Evolutionary conservation across 2,113 vertebrate genomes (phyloP).

Genomic region (Bubo bubo): DNA sequence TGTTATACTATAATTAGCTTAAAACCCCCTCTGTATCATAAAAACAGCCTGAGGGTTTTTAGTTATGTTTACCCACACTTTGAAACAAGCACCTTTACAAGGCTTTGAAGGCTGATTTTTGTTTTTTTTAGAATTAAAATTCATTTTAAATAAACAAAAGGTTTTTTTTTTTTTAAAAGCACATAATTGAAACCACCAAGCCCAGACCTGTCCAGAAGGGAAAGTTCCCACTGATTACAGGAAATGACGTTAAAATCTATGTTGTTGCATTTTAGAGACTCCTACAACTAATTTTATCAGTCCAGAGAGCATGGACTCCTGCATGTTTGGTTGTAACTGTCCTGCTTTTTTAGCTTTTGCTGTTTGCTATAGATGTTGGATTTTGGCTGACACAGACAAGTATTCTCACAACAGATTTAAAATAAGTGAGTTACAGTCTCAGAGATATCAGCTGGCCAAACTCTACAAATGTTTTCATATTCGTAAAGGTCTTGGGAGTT

Average conservation of each 20-base stretch:
- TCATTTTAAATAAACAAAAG: not conserved
- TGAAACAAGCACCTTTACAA: not conserved
- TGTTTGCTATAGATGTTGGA: not conserved
- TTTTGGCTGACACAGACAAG: not conserved
- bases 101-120: not conserved
- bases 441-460: not conserved
- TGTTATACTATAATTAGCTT: not conserved
- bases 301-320: rapidly evolving
- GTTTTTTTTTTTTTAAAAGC: not conserved
- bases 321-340: not conserved
- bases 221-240: not conserved
- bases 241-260: not conserved
- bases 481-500: not conserved
- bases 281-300: not conserved
- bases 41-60: not conserved
- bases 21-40: rapidly evolving
- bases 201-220: not conserved
- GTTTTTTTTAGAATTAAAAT: not conserved
- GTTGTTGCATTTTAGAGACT: not conserved
- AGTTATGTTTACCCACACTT: not conserved
- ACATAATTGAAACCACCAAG: not conserved
- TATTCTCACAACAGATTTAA: not conserved
- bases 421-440: not conserved
- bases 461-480: not conserved
- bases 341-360: not conserved